Percentiles rank a stretch among this genome's conserved stretches.
These are phyloP conservation scores for Megalopta genalis DNA, from an alignment of 1,140 invertebrate species.

Conservation along the genomic window DNA sequence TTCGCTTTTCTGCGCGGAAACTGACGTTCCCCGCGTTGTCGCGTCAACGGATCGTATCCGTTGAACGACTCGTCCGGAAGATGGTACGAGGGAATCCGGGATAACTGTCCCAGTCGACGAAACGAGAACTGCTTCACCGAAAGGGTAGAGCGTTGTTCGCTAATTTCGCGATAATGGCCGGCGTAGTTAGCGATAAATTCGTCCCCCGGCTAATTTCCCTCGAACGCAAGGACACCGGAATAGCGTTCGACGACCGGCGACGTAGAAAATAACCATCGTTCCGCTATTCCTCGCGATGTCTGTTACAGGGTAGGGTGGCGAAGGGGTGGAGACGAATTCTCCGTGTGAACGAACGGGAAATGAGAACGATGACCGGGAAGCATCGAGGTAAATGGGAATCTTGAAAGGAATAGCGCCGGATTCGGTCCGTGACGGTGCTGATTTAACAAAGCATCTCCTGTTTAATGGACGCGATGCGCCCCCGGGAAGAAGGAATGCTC, in stretches of 20 bases:
- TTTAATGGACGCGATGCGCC: conserved; percentile 46
- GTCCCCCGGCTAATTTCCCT: conserved; percentile 8
- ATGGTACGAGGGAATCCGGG: neutral
- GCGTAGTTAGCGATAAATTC: conserved; percentile 28
- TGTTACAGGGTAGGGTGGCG: neutral
- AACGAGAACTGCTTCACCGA: neutral
- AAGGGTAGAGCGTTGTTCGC: conserved; percentile 11
- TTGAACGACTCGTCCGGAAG: neutral
- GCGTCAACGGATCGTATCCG: conserved; percentile 28
- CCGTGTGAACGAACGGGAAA: neutral
- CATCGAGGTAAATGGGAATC: conserved; percentile 39
- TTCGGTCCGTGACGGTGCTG: conserved; percentile 35
- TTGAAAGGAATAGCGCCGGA: conserved; percentile 24
- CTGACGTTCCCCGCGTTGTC: conserved; percentile 36
- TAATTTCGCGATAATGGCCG: conserved; percentile 32
- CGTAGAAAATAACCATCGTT: neutral
- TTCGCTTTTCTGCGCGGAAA: too few relatives aligned
- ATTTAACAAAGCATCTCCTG: conserved; percentile 54
- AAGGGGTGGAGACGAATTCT: neutral
- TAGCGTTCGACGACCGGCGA: neutral
- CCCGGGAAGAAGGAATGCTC: conserved; percentile 21
- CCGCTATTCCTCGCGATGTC: too few relatives aligned
- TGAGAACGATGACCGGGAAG: neutral
- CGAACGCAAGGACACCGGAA: neutral
- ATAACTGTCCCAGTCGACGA: neutral